A percentile compares a stretch with the other conserved stretches of the same genome.
Evolutionary conservation across 2,113 vertebrate genomes (phyloP).

Genomic region (Seriola dumerili): DNA sequence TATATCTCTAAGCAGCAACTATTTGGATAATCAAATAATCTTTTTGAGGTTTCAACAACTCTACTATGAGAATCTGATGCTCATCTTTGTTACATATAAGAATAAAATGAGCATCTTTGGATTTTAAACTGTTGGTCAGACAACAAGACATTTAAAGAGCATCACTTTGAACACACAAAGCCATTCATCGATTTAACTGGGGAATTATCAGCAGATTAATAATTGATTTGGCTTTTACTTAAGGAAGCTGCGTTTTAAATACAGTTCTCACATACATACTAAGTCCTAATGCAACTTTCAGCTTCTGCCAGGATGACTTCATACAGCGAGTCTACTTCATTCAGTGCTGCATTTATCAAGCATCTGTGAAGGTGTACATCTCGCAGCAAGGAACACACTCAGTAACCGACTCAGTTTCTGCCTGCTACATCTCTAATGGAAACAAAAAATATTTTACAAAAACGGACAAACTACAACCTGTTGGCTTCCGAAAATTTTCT

Average conservation of each 20-base stretch:
- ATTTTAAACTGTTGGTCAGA: not conserved
- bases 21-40: too few species aligned
- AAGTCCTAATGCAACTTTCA: not conserved
- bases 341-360: not conserved
- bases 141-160: too few species aligned
- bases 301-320: not conserved
- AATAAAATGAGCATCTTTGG: not conserved
- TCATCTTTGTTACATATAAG: not conserved
- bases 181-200: not conserved
- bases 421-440: not conserved
- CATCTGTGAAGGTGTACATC: not conserved
- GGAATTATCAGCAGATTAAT: not conserved
- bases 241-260: not conserved
- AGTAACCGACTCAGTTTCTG: not conserved
- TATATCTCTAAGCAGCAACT: too few species aligned
- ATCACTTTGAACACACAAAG: too few species aligned
- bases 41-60: not conserved
- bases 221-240: not conserved
- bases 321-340: not conserved
- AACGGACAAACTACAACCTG: not conserved
- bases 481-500: not conserved
- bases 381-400: not conserved
- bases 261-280: not conserved
- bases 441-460: constrained; percentile 4
- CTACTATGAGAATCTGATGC: not conserved